Evolutionary conservation across 2,888 invertebrate species (phyloP).

Genomic region (Graphium colonna): DNA sequence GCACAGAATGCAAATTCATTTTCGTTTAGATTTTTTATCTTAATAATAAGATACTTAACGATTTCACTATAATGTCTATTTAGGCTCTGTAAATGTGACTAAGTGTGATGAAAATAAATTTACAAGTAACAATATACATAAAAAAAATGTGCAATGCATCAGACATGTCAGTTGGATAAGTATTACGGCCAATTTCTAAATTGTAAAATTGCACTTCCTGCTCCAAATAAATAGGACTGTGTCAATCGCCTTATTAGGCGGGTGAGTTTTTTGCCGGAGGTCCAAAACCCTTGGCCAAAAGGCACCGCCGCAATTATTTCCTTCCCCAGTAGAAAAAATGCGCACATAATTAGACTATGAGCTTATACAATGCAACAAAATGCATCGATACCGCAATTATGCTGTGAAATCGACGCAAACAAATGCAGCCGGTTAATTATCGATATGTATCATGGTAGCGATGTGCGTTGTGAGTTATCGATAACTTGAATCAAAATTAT

Average conservation of each 20-base stretch:
- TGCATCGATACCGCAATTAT: slow-evolving; percentile 62
- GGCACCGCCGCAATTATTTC: slow-evolving; percentile 58
- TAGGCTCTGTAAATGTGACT: no score
- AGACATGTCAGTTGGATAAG: background rate
- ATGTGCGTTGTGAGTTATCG: slow-evolving; percentile 29
- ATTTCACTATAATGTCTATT: no score
- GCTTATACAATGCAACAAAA: slow-evolving; percentile 67
- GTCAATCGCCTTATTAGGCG: slow-evolving; percentile 73
- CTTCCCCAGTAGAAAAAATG: slow-evolving; percentile 45
- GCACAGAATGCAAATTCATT: no score
- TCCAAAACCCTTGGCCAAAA: slow-evolving; percentile 40
- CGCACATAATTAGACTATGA: slow-evolving; percentile 69
- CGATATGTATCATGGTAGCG: slow-evolving; percentile 40
- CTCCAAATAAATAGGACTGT: slow-evolving; percentile 56
- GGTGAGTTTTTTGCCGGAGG: slow-evolving; percentile 43
- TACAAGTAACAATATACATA: background rate
- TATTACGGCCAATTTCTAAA: background rate
- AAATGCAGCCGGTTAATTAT: slow-evolving; percentile 61
- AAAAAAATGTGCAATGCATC: background rate
- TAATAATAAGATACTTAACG: no score
- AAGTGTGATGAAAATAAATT: no score
- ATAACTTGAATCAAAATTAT: no score
- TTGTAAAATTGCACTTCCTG: slow-evolving; percentile 35
- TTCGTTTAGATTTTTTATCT: no score
- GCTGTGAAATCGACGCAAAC: slow-evolving; percentile 62